Base-by-base conservation (phyloP, 2,888 invertebrate genomes). In the Xanthostigma xanthostigma region DNA sequence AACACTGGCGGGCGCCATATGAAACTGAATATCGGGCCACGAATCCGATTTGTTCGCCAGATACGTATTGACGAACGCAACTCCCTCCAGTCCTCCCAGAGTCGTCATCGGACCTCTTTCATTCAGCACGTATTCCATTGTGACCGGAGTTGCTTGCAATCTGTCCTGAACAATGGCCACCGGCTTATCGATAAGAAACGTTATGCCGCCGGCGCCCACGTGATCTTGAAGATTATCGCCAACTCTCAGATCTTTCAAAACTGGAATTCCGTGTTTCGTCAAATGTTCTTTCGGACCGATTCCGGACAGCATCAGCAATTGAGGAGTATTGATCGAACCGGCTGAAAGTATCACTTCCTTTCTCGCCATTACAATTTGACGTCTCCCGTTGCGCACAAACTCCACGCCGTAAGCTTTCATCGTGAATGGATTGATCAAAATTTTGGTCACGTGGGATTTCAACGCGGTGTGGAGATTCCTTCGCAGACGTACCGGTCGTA, bases 291-390 rank as follows among this genome's bases (percentile, higher is more conserved):
- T 70, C 0, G 88, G 86, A 0, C 86, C 86, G 46, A 90, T 73
- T 0, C 94, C 94, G 0, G 92, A 92, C 1, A 95, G 66, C 90
- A 94, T 90, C 51, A 96, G 68, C 46, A 96, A 68, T 62, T 95
- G 94, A 0, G 95, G 91, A 10, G 85, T 84, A 62, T 94, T 94
- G 34, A 96, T 87, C 0, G 94, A 80, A 0, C 95, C 95, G 0
- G 91, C 92, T 10, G 90, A 83, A 38, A 95, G 62, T 44, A 95
- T 86, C 0, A 95, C 79, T 65, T 91, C 91, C 58, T 86, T 85
- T 46, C 76, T 75, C 0, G 91, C 91, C 50, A 76, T 69, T 0
- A 84, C 81, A 0, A 79, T 69, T 58, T 81, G 79, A 49, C 76
- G 77, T 36, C 75, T 70, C 3, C 88, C 89, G 54, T 84, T 75